A percentile compares a stretch with the other conserved stretches of the same genome.
phyloP scores from a whole-genome alignment of 92 coral and sea anemone genomes.

The Palythoa grandiflora region DNA sequence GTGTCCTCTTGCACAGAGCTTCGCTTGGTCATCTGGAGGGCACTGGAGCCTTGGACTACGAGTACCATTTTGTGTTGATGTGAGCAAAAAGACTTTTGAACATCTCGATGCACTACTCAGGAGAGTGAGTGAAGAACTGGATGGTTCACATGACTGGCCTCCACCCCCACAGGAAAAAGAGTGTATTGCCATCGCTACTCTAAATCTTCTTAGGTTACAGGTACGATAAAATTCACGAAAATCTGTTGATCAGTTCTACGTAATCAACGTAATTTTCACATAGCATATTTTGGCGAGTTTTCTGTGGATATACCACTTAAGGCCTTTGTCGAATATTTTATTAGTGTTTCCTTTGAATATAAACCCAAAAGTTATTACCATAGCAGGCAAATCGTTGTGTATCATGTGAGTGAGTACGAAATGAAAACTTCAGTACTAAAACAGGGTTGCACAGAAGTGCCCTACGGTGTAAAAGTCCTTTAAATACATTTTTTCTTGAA shows the following conservation, averaged over 20 bases:
- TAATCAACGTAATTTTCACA: too few species aligned
- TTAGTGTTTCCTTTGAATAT: too few species aligned
- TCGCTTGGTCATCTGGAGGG: conserved; percentile 96
- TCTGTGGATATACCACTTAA: too few species aligned
- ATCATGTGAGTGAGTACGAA: too few species aligned
- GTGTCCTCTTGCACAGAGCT: conserved; percentile 65
- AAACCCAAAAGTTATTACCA: background rate
- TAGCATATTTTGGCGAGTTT: too few species aligned
- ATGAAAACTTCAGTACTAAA: too few species aligned
- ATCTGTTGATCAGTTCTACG: too few species aligned
- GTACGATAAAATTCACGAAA: conserved; percentile 36
- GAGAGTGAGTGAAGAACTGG: conserved; percentile 96
- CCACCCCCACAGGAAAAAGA: conserved; percentile 99
- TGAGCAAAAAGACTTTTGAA: conserved; percentile 92
- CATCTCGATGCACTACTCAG: conserved; percentile 91
- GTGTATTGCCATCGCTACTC: conserved; percentile 94
- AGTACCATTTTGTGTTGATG: conserved; percentile 92
- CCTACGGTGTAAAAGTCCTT: too few species aligned
- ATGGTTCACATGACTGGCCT: conserved; percentile 99
- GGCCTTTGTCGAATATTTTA: too few species aligned
- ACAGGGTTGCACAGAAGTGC: too few species aligned
- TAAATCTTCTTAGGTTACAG: conserved; percentile 91
- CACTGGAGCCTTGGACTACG: conserved; percentile 89
- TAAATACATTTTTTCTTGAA: too few species aligned
- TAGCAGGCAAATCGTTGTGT: too few species aligned